These are phyloP conservation scores for Malaclemys terrapin DNA, from an alignment of 2,113 vertebrate genomes.

Conservation along the genomic window DNA sequence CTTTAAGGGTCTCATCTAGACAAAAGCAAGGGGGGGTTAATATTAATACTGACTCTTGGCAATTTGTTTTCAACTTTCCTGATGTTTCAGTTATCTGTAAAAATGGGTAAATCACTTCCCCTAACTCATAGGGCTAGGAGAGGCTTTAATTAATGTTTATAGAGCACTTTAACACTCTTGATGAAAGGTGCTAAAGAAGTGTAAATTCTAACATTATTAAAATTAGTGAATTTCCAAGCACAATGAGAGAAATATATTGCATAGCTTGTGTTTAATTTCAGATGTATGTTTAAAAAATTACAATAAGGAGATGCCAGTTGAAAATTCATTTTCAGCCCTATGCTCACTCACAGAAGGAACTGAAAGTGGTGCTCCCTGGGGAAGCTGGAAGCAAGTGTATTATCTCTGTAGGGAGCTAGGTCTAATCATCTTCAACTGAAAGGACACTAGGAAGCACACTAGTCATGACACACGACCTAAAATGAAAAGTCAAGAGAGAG, in stretches of 20 bases:
- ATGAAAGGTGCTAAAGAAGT: background rate
- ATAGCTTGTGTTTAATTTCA: background rate
- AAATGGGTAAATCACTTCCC: background rate
- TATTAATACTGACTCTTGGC: background rate
- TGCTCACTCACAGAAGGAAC: background rate
- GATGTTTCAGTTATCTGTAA: background rate
- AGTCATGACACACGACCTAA: background rate
- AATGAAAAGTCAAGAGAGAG: background rate
- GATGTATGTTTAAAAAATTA: background rate
- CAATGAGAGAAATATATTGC: background rate
- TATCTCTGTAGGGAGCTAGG: background rate
- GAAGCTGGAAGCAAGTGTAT: background rate
- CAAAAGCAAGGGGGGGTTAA: background rate
- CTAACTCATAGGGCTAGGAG: background rate
- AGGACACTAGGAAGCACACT: background rate
- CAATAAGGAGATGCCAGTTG: background rate
- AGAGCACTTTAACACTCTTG: background rate
- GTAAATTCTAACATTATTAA: background rate
- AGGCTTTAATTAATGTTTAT: background rate
- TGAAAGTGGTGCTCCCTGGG: background rate
- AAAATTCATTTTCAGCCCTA: background rate
- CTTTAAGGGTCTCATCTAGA: background rate
- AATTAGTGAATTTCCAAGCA: background rate
- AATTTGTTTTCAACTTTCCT: background rate
- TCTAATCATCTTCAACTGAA: background rate